Evolutionary conservation across 30 jellyfish, hydroid and myxozoan species (phyloP), one percentile per base, ranked within the genome.

Genomic region (Hydractinia symbiolongicarpus): DNA sequence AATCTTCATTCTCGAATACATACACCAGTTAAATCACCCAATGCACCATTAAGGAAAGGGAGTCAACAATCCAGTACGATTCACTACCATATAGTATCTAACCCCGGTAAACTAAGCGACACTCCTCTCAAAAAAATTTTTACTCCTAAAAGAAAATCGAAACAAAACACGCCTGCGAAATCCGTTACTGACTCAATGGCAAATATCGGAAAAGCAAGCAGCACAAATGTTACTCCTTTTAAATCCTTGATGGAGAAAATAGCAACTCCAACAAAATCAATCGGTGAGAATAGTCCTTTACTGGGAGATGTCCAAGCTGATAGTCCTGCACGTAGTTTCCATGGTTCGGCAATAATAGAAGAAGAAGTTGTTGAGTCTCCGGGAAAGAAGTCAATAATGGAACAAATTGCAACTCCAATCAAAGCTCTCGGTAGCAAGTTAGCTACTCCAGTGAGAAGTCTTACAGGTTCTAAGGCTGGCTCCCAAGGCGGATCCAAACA

Each of bases 51-150:
- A 11, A 75, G 85, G 17, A 54, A 76, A 7, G 85, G 78, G 9
- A 53, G 78, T 16, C 53, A 79, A 6, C 87, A 79, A 50, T 79
- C 87, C 3, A 79, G 87, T 66, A 64, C 50, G 15, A 79, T 79
- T 9, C 87, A 79, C 61, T 66, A 79, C 60, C 87, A 79, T 64
- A 79, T 79, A 9, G 84, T 79, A 16, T 79, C 87, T 7, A 79
- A 79, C 67, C 87, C 87, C n/a, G 87, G 87, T 53, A 20, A 15
- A 53, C 52, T 55, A 7, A 50, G 56, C 8, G 53, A 77, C 10
- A 54, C 85, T 16, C 85, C 85, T 7, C 52, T 77, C 10, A 77
- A 77, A 16, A 77, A 77, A 30, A 6, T 77, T 1, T 77, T 77
- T 55, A 77, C 85, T 0, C 85, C 85, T 16, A 50, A 76, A 77